A percentile compares a stretch with the other conserved stretches of the same genome.
These are phyloP conservation scores for Disparrhopalites patrizii DNA, from an alignment of 2,888 invertebrate species.

Conservation along the genomic window DNA sequence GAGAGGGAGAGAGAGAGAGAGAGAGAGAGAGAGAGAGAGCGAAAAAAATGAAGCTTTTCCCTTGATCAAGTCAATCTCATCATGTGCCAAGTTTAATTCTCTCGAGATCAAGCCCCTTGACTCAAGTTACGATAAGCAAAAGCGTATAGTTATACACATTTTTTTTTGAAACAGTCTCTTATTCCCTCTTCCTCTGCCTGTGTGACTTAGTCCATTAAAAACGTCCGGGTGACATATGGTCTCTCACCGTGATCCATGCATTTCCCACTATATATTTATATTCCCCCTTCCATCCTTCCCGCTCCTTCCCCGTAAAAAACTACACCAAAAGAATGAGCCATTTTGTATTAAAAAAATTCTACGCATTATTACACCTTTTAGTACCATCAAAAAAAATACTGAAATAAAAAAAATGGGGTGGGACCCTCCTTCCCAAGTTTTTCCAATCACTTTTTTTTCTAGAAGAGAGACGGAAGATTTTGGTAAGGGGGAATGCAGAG, in stretches of 20 bases:
- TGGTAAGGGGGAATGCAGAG: no score
- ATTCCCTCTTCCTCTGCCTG: neutral
- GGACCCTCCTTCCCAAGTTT: no score
- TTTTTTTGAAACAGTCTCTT: neutral
- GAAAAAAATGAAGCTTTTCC: neutral
- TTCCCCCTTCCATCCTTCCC: neutral
- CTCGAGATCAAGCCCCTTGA: conserved; percentile 12
- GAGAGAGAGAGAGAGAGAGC: neutral
- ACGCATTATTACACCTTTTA: no score
- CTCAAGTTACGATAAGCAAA: neutral
- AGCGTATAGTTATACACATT: neutral
- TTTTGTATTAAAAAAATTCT: no score
- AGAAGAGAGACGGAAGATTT: no score
- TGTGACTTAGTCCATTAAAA: conserved; percentile 4
- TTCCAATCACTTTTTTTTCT: no score
- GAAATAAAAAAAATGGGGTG: no score
- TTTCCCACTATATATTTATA: conserved; percentile 2
- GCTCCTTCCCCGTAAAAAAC: neutral
- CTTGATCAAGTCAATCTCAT: conserved; percentile 8
- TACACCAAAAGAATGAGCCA: neutral
- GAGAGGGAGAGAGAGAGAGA: neutral
- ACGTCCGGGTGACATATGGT: conserved; percentile 4
- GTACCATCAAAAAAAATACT: no score
- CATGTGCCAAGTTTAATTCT: conserved; percentile 10
- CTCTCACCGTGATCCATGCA: conserved; percentile 2